Evolutionary conservation across 2,888 invertebrate species (phyloP), one percentile per base, ranked within the genome.

Genomic region (Drosophila prostipennis): DNA sequence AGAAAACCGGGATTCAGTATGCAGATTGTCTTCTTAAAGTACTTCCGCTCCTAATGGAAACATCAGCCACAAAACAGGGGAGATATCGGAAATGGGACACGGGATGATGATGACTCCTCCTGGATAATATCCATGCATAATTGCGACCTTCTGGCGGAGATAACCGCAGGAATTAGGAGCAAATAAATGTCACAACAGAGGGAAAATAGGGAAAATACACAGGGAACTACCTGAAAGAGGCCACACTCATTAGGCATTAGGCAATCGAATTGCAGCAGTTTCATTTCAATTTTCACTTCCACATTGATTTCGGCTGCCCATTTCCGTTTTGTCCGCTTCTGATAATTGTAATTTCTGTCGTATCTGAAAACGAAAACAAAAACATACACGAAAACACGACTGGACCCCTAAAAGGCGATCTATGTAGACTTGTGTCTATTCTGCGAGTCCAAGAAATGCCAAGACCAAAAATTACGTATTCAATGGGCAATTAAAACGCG

Each of bases 181-280:
- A 65, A 53, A 46, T 65, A 83, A 79, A 80, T 86, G 82, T 86
- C 82, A 82, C 49, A 69, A 55, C 58, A 70, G 46, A 39, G 16
- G 42, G 10, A 43, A 52, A 34, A 5, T 6, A 6, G 26, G 26
- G 6, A 26, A 60, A n/a, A n/a, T 10, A 43, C 3, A 3, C 26
- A 6, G 26, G 26, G 6, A 26, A 60, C 65, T 65, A 53, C 65
- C 65, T 65, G 65, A 36, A 45, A 37, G 10, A 51, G 19, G 45
- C 13, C 14, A 11, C 26, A 26, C 65, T 53, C 64, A 65, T 65
- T 65, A 64, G 64, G 63, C 64, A 65, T 65, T 65, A 52, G 64
- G 63, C 51, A 32, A 39, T 45, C 29, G 29, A 60, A 36, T 45
- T 19, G 40, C 36, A 63, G 61, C 42, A 51, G 42, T 64, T 57